Evolutionary conservation across 2,113 vertebrate genomes (phyloP).

Genomic region (Turdus rufiventris): DNA sequence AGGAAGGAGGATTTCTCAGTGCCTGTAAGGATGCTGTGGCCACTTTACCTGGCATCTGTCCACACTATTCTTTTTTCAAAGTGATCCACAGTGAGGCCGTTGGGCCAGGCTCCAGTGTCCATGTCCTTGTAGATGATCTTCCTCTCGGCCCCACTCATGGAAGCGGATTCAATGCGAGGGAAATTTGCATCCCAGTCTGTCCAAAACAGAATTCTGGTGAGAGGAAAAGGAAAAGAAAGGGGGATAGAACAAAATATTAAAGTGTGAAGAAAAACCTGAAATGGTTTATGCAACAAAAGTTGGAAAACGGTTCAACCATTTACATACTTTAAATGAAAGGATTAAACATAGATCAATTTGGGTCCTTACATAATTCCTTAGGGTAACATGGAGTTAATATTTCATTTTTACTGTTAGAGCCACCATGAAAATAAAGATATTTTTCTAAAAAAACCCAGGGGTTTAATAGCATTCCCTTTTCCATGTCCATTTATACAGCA

Average conservation of each 20-base stretch:
- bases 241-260: not conserved
- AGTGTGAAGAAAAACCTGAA: not conserved
- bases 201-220: constrained; percentile 93
- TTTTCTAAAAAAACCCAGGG: too few relatives aligned
- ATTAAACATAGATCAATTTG: not conserved
- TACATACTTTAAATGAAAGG: not conserved
- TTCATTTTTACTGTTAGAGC: not conserved
- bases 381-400: not conserved
- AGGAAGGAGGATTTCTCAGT: not conserved
- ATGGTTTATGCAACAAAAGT: not conserved
- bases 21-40: not conserved
- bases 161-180: constrained; percentile 94
- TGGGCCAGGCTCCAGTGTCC: constrained; percentile 97
- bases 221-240: not conserved
- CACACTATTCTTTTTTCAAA: constrained; percentile 96
- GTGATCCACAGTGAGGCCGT: constrained; percentile 95
- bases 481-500: not conserved
- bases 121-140: constrained; percentile 97
- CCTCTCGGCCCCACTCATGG: constrained; percentile 92
- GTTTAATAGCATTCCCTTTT: not conserved
- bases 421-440: not conserved
- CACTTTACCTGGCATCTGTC: constrained; percentile 93
- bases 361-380: not conserved
- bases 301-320: not conserved
- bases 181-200: constrained; percentile 98